Conservation (phyloP, 2,888 invertebrate genomes). For the Erebia ligea region DNA sequence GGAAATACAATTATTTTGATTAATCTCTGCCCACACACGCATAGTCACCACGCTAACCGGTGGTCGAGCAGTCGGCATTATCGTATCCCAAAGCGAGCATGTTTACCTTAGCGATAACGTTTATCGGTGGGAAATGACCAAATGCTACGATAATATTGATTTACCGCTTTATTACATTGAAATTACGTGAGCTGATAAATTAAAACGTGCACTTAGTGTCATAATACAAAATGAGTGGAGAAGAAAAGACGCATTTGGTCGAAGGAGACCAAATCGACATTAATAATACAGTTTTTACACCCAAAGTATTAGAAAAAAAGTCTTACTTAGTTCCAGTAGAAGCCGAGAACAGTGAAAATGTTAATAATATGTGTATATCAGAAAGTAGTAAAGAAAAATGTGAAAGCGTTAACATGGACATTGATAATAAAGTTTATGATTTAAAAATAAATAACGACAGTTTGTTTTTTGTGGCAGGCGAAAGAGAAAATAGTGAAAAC, state of each 20-base stretch:
- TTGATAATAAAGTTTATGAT: slow-evolving; percentile 28
- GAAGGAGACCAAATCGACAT: slow-evolving; percentile 27
- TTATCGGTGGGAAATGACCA: slow-evolving; percentile 55
- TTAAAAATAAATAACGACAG: slow-evolving; percentile 25
- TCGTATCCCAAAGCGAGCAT: slow-evolving; percentile 45
- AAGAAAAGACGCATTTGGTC: slow-evolving; percentile 50
- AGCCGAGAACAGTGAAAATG: neutral
- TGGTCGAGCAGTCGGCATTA: slow-evolving; percentile 51
- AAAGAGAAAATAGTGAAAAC: slow-evolving; percentile 28
- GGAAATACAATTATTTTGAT: slow-evolving; percentile 27
- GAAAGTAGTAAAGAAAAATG: slow-evolving; percentile 26
- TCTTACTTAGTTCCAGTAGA: neutral
- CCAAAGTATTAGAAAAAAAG: slow-evolving; percentile 28
- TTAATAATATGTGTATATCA: neutral
- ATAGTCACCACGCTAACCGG: slow-evolving; percentile 58
- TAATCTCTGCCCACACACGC: slow-evolving; percentile 58
- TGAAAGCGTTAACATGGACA: neutral
- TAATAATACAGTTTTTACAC: slow-evolving; percentile 29
- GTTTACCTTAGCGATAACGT: slow-evolving; percentile 47
- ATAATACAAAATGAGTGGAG: slow-evolving; percentile 59
- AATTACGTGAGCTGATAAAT: neutral
- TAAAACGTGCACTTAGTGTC: slow-evolving; percentile 10
- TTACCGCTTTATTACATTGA: neutral
- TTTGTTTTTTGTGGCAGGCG: slow-evolving; percentile 2
- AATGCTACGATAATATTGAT: slow-evolving; percentile 39